A percentile compares a stretch with the other conserved stretches of the same genome.
These are phyloP conservation scores for Huso huso DNA, from an alignment of 2,797 vertebrate genomes.

Conservation along the genomic window DNA sequence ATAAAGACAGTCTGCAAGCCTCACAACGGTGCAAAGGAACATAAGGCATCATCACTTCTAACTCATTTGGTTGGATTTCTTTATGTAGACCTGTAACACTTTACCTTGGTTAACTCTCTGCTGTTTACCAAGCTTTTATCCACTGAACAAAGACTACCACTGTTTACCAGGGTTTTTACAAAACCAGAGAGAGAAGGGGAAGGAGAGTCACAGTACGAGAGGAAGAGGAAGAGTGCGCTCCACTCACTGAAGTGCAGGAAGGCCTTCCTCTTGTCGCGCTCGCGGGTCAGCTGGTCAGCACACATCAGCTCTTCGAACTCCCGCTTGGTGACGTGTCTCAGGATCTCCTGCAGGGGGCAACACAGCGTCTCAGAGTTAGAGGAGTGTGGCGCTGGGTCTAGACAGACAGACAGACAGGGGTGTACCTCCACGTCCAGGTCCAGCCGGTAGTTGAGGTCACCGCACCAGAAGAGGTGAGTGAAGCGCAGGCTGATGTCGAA, in stretches of 20 bases:
- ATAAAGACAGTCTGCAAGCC: too few relatives aligned
- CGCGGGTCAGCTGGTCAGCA: conserved; percentile 70
- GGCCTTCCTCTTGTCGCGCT: conserved; percentile 68
- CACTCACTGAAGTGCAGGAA: conserved; percentile 72
- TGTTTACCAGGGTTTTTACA: too few relatives aligned
- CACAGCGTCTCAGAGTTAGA: not conserved
- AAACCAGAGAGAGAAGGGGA: not conserved
- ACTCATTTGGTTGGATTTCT: too few relatives aligned
- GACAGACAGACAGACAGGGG: not conserved
- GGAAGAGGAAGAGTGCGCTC: not conserved
- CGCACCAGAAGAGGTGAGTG: conserved; percentile 74
- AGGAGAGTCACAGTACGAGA: not conserved
- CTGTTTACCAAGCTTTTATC: too few relatives aligned
- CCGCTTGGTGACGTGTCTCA: conserved; percentile 65
- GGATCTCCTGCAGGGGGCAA: conserved; percentile 53
- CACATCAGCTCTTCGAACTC: conserved; percentile 70
- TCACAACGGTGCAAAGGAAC: too few relatives aligned
- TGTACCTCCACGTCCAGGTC: conserved; percentile 68
- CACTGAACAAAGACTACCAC: too few relatives aligned
- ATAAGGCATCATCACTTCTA: too few relatives aligned
- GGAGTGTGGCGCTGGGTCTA: too few relatives aligned
- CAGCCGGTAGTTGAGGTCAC: conserved; percentile 74
- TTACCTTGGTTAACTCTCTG: too few relatives aligned
- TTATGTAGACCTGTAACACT: too few relatives aligned
- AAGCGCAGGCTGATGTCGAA: conserved; percentile 74